Base-by-base conservation (phyloP, 2,113 vertebrate species). In the Mungos mungo region DNA sequence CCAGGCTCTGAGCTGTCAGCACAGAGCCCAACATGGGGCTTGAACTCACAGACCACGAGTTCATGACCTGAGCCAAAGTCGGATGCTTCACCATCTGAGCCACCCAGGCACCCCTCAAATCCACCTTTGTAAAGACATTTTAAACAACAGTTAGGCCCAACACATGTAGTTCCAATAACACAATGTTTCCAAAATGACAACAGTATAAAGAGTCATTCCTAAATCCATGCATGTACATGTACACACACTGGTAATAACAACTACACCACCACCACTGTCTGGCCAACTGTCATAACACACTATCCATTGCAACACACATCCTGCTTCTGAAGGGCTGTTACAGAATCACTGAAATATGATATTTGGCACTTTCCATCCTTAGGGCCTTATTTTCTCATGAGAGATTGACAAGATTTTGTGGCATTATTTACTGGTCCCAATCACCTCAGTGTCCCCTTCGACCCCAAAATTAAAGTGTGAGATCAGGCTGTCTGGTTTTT, bases 81-180 rank as follows among this genome's bases (percentile, higher is more conserved):
- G 21, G 57, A 60, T 23, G 57, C 57, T 60, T 60, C 23, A 60
- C 57, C 7, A 23, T 23, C 21, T 60, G 57, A 60, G 57, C 21
- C 21, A 60, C 57, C 21, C 57, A 25, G 21, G 21, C 8, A 2
- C 21, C 19, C 57, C 57, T 86, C 74, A 96, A 66, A 60, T 87
- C 54, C 88, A 54, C 16, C 4, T 88, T 90, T 90, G 27, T 1
- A 81, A 85, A 91, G 68, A 71, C 27, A 45, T 72, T 85, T 94
- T 31, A 79, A 81, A 47, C 0, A 72, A 19, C 29, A 68, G 18
- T 84, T 71, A 96, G 31, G 57, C 2, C 38, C 69, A 33, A 35
- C 25, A 38, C 2, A 9, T 25, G n/a, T 27, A n/a, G 50, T 71
- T 93, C 21, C 69, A 63, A 19, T 71, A 63, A 77, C 31, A 31